Evolutionary conservation across 2,797 vertebrate species (phyloP).

Genomic region (Onychomys leucogaster): DNA sequence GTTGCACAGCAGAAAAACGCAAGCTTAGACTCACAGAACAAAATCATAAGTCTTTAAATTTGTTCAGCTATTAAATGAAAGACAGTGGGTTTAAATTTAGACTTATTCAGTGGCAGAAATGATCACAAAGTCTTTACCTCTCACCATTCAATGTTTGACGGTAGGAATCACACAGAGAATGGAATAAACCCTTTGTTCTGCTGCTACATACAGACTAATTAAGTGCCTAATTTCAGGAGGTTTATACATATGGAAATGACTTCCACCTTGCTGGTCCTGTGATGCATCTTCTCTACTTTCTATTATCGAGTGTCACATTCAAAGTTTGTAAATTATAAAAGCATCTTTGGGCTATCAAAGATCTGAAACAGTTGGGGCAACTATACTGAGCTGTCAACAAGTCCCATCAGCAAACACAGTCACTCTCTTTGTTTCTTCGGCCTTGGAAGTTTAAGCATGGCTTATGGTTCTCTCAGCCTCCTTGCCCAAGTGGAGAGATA

Average conservation of each 20-base stretch:
- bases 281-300: not conserved
- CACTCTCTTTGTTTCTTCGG: not conserved
- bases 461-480: not conserved
- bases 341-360: not conserved
- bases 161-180: not conserved
- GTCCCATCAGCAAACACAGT: not conserved
- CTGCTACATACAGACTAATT: constrained; percentile 27
- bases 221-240: not conserved
- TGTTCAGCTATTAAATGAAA: constrained; percentile 54
- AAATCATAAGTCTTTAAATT: constrained; percentile 66
- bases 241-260: not conserved
- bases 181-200: not conserved
- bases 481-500: not conserved
- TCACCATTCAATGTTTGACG: not conserved
- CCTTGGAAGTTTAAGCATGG: not conserved
- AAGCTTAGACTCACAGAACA: constrained; percentile 29
- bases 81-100: constrained; percentile 42
- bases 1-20: constrained; percentile 57
- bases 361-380: not conserved
- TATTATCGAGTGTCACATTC: not conserved
- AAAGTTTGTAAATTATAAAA: not conserved
- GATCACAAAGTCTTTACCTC: constrained; percentile 28
- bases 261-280: not conserved
- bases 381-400: not conserved
- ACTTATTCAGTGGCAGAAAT: not conserved